Conservation (phyloP, 2,888 invertebrate genomes). For the Podotricha telesiphe region DNA sequence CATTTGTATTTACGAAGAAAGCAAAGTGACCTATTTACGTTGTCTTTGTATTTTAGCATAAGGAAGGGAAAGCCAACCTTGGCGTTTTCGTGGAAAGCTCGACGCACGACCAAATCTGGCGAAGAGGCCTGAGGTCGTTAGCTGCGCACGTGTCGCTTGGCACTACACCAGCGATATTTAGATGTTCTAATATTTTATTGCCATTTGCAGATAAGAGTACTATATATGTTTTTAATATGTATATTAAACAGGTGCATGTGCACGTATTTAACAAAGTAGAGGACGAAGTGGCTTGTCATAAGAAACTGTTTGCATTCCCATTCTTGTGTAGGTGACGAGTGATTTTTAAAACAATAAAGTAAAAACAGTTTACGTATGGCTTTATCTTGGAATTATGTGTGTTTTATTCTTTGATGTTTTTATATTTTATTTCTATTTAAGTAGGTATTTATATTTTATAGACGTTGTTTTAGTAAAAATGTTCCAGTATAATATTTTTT, state of each 20-base stretch:
- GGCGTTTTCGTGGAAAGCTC: conserved; percentile 41
- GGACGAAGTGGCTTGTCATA: too few relatives aligned
- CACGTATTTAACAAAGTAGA: too few relatives aligned
- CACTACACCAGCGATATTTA: conserved; percentile 35
- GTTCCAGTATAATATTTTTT: too few relatives aligned
- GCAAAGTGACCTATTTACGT: background rate
- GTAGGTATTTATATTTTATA: too few relatives aligned
- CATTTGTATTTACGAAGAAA: conserved; percentile 2
- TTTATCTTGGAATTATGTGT: too few relatives aligned
- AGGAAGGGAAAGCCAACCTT: conserved; percentile 39
- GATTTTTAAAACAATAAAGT: too few relatives aligned
- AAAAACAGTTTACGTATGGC: too few relatives aligned
- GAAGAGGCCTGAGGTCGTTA: conserved; percentile 54
- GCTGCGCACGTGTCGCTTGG: conserved; percentile 53
- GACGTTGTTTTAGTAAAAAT: too few relatives aligned
- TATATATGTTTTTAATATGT: background rate
- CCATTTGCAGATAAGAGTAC: conserved; percentile 23
- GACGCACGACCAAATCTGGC: conserved; percentile 49
- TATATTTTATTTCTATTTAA: too few relatives aligned
- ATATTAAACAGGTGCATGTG: background rate
- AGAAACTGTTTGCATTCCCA: too few relatives aligned
- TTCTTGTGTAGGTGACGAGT: too few relatives aligned
- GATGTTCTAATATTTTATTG: conserved; percentile 12
- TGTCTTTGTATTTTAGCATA: conserved; percentile 32
- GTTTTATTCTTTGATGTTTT: too few relatives aligned